Conservation (phyloP, 2,888 invertebrate genomes). For the Rhogogaster chlorosoma region DNA sequence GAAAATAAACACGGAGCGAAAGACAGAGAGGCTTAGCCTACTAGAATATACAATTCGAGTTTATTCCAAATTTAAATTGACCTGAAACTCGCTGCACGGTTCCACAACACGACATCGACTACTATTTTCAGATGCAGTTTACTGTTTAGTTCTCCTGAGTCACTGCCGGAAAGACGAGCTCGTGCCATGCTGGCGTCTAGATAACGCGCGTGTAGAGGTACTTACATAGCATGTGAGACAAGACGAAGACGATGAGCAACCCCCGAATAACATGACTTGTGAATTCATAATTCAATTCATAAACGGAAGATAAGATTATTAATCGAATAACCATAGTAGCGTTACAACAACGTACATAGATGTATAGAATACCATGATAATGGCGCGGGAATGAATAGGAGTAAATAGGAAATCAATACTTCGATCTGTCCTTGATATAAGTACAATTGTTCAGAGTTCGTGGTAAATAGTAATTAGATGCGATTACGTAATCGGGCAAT, state of each 20-base stretch:
- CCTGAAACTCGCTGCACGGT: slow-evolving; percentile 29
- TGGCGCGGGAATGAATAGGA: background rate
- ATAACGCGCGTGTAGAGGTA: background rate
- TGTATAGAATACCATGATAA: background rate
- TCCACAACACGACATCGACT: slow-evolving; percentile 18
- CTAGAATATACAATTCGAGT: background rate
- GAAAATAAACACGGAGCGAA: background rate
- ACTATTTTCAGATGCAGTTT: slow-evolving; percentile 47
- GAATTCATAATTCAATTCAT: background rate
- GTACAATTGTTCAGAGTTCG: background rate
- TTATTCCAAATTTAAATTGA: slow-evolving; percentile 39
- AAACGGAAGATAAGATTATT: background rate
- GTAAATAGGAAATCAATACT: background rate
- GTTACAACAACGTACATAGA: too few species aligned
- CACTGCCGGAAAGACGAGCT: background rate
- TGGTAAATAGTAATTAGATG: background rate
- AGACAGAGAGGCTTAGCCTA: background rate
- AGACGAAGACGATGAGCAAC: background rate
- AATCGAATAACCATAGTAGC: background rate
- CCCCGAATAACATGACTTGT: background rate
- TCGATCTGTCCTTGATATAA: background rate
- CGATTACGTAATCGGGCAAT: slow-evolving; percentile 8
- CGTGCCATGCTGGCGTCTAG: background rate
- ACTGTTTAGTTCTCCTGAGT: background rate
- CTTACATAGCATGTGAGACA: background rate